Percentiles rank a stretch among this genome's conserved stretches.
These are phyloP conservation scores for Bovichtus variegatus DNA, from an alignment of 2,797 vertebrate genomes.

Conservation along the genomic window DNA sequence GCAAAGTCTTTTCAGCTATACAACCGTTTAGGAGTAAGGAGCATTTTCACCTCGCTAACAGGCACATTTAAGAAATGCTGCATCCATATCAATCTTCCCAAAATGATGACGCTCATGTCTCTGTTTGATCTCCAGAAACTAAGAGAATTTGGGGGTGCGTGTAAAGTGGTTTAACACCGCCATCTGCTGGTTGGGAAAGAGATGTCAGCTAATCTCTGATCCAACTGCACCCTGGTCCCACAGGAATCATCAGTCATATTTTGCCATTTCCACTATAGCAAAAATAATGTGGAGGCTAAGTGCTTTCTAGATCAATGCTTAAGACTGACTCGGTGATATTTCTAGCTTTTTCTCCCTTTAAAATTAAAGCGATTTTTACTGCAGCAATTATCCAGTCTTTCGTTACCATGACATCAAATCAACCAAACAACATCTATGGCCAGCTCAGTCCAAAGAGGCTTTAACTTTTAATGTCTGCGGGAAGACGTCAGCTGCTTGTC, in stretches of 20 bases:
- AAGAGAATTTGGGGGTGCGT: slow-evolving; percentile 7
- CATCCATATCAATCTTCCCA: slow-evolving; percentile 63
- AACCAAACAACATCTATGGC: slow-evolving; percentile 44
- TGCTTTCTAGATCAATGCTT: slow-evolving; percentile 19
- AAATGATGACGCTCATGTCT: slow-evolving; percentile 64
- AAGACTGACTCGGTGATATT: neutral
- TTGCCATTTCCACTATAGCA: slow-evolving; percentile 14
- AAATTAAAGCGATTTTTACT: slow-evolving; percentile 29
- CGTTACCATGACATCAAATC: slow-evolving; percentile 54
- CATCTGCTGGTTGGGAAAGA: slow-evolving; percentile 69
- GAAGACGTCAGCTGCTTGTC: slow-evolving; percentile 47
- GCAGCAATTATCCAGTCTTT: slow-evolving; percentile 32
- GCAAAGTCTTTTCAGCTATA: neutral
- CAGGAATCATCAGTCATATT: neutral
- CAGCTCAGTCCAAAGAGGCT: slow-evolving; percentile 24
- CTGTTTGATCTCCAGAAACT: slow-evolving; percentile 73
- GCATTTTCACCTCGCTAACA: slow-evolving; percentile 47
- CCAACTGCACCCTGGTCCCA: neutral
- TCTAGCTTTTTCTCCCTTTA: slow-evolving; percentile 10
- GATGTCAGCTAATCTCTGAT: neutral
- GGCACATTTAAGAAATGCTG: slow-evolving; percentile 48
- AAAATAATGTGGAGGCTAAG: slow-evolving; percentile 5
- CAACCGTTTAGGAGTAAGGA: slow-evolving; percentile 26
- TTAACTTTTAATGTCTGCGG: slow-evolving; percentile 3
- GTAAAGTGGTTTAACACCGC: slow-evolving; percentile 43